Conservation (phyloP, 2,888 invertebrate species). For the Hoplodrina blanda region DNA sequence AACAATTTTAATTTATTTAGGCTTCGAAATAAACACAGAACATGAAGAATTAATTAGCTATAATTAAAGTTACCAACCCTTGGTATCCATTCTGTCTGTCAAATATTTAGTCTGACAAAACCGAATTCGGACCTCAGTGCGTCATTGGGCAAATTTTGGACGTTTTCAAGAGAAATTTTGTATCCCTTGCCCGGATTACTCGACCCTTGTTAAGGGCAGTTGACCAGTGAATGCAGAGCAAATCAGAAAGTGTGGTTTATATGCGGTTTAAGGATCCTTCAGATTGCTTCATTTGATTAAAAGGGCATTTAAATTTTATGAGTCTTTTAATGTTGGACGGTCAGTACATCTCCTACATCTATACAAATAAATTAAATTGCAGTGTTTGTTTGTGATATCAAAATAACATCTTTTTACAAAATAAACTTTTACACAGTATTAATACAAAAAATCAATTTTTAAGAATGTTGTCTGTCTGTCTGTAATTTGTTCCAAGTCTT, state of each 20-base stretch:
- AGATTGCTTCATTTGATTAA: neutral
- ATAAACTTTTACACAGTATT: no score
- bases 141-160: constrained; percentile 47
- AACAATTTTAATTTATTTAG: constrained; percentile 6
- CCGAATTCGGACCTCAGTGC: constrained; percentile 30
- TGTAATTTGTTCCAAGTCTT: no score
- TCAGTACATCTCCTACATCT: no score
- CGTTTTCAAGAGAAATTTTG: constrained; percentile 50
- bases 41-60: constrained; percentile 19
- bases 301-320: neutral
- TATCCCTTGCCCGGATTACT: constrained; percentile 40
- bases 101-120: constrained; percentile 48
- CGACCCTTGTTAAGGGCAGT: constrained; percentile 47
- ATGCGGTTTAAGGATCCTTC: neutral
- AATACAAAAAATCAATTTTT: no score
- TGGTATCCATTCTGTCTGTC: constrained; percentile 30
- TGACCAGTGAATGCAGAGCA: constrained; percentile 27
- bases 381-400: no score
- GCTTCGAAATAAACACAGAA: constrained; percentile 3
- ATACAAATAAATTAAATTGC: no score
- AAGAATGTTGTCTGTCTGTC: no score
- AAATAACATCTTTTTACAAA: no score
- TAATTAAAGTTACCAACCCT: constrained; percentile 43
- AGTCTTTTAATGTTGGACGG: neutral
- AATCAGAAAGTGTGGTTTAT: constrained; percentile 13